Conservation (phyloP, 2,113 vertebrate species). For the Oriolus oriolus region DNA sequence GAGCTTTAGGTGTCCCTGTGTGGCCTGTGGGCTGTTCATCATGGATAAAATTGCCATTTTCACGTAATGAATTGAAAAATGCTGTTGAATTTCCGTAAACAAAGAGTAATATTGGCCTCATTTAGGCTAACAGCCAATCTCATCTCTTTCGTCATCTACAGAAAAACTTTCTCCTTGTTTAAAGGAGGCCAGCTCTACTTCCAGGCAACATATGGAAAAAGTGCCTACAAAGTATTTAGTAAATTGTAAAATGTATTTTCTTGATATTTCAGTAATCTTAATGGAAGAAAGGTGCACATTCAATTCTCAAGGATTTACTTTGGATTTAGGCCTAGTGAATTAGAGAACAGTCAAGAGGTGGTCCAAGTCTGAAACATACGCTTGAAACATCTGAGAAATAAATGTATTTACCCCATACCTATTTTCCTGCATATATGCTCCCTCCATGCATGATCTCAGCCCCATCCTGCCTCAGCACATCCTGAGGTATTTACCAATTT, state of each 20-base stretch:
- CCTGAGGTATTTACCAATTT: neutral
- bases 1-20: neutral
- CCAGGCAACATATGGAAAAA: neutral
- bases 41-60: neutral
- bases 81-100: neutral
- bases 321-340: neutral
- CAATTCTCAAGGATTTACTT: neutral
- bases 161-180: neutral
- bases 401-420: neutral
- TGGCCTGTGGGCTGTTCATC: neutral
- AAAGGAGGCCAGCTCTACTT: neutral
- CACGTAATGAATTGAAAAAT: neutral
- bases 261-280: neutral
- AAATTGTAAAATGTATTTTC: neutral
- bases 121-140: neutral
- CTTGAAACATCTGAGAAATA: neutral
- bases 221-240: neutral
- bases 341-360: neutral
- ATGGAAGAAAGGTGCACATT: neutral
- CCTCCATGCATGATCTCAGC: neutral
- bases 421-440: neutral
- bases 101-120: neutral
- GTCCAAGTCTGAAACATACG: neutral
- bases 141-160: neutral
- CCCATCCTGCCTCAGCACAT: neutral